Evolutionary conservation across 1,140 invertebrate genomes (phyloP).

Genomic region (Scaptomyza graminum): DNA sequence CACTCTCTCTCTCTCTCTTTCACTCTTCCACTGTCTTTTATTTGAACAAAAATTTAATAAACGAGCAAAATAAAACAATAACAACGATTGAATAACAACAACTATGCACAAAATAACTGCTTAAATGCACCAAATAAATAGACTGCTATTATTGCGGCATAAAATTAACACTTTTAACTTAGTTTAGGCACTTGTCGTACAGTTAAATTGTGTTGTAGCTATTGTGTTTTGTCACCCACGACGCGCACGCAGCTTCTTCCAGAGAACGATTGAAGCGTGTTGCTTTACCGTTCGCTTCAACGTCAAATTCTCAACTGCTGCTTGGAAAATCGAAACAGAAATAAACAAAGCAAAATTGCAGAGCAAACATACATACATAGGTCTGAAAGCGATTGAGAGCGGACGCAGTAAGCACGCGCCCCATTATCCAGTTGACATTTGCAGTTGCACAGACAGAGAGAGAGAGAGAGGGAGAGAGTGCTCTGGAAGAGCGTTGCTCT

Average conservation of each 20-base stretch:
- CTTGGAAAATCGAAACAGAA: slow-evolving; percentile 62
- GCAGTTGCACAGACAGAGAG: background rate
- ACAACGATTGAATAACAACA: slow-evolving; percentile 25
- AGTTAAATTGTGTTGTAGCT: slow-evolving; percentile 29
- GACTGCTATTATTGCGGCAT: background rate
- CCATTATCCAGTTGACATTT: slow-evolving; percentile 33
- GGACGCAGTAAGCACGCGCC: background rate
- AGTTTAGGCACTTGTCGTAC: slow-evolving; percentile 33
- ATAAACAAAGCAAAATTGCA: slow-evolving; percentile 57
- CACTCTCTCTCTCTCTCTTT: background rate
- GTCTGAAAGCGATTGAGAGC: slow-evolving; percentile 25
- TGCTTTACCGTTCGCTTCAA: slow-evolving; percentile 49
- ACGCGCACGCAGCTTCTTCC: slow-evolving; percentile 29
- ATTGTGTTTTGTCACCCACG: slow-evolving; percentile 45
- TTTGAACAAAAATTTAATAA: slow-evolving; percentile 51
- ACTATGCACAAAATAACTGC: slow-evolving; percentile 6
- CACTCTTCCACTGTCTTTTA: slow-evolving; percentile 1
- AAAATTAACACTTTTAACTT: slow-evolving; percentile 17
- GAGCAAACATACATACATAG: slow-evolving; percentile 18
- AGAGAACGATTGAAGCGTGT: slow-evolving; percentile 43
- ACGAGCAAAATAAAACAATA: slow-evolving; percentile 38
- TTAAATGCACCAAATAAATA: slow-evolving; percentile 8
- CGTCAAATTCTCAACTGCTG: slow-evolving; percentile 61
- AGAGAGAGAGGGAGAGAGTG: background rate
- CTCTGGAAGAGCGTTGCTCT: slow-evolving; percentile 1